Evolutionary conservation across 2,113 vertebrate genomes (phyloP).

Genomic region (Austrofundulus limnaeus): DNA sequence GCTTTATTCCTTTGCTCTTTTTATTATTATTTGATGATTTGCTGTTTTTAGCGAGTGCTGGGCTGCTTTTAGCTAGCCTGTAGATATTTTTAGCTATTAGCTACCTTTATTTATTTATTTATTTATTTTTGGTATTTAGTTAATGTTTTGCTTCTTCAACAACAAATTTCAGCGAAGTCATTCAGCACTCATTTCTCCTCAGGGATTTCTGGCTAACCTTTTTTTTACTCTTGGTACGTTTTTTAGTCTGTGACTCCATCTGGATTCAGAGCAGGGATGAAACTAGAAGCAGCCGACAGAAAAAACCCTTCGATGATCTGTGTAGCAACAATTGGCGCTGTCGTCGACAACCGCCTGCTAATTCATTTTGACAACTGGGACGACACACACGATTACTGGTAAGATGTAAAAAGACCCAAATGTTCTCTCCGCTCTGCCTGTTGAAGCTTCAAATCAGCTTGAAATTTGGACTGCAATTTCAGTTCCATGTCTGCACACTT

Average conservation of each 20-base stretch:
- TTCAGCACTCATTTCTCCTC: no score
- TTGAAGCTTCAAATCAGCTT: not conserved
- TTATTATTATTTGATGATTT: no score
- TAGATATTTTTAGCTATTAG: no score
- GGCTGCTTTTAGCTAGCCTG: no score
- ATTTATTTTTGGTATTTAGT: no score
- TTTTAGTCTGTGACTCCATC: conserved; percentile 86
- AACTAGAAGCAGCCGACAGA: conserved; percentile 88
- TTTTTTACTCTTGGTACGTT: not conserved
- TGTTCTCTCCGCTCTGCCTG: not conserved
- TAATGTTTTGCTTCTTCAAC: no score
- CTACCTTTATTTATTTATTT: no score
- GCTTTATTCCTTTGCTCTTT: no score
- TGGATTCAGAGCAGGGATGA: conserved; percentile 90
- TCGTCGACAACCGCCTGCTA: conserved; percentile 87
- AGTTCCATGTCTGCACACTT: not conserved
- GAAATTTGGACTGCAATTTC: no score
- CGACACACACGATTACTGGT: conserved; percentile 91
- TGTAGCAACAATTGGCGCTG: conserved; percentile 84
- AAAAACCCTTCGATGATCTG: conserved; percentile 87
- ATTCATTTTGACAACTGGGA: conserved; percentile 93
- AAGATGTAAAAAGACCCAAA: conserved; percentile 11
- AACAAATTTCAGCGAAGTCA: no score
- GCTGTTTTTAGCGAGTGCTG: no score
- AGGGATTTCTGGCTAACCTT: not conserved